A percentile compares a stretch with the other conserved stretches of the same genome.
Conservation (phyloP, 2,113 vertebrate species). For the Nothobranchius furzeri region DNA sequence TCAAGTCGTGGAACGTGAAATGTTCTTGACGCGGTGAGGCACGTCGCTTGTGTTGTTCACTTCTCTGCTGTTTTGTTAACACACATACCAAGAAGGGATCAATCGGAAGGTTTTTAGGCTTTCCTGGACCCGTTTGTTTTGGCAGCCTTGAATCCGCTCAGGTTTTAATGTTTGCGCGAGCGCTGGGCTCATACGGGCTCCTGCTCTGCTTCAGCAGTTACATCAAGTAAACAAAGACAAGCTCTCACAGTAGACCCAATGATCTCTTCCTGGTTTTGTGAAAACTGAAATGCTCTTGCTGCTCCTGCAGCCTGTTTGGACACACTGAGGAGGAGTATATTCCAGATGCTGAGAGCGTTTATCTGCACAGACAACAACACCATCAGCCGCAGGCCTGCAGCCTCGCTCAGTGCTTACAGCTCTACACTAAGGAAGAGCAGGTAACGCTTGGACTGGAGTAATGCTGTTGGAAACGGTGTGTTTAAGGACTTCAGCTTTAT, state of each 20-base stretch:
- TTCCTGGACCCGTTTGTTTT: background rate
- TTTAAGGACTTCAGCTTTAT: background rate
- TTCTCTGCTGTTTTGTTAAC: constrained; percentile 1
- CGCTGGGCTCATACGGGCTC: too few relatives aligned
- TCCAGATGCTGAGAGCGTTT: constrained; percentile 95
- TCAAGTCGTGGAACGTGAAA: too few relatives aligned
- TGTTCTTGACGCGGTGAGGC: background rate
- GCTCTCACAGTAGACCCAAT: background rate
- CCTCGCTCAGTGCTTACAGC: constrained; percentile 96
- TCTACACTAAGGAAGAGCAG: constrained; percentile 99
- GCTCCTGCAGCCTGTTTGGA: constrained; percentile 86
- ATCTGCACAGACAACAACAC: constrained; percentile 91
- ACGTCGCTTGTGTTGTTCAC: background rate
- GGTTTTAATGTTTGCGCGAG: background rate
- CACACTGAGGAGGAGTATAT: constrained; percentile 96
- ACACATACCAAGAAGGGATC: background rate
- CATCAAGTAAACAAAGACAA: too few relatives aligned
- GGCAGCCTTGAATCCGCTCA: background rate
- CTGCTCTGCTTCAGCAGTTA: too few relatives aligned
- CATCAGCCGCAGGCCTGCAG: constrained; percentile 96
- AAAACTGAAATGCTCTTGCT: constrained; percentile 17
- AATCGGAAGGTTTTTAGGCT: background rate
- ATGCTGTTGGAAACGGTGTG: background rate
- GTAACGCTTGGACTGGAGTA: constrained; percentile 61
- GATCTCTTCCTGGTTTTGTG: background rate